Base-by-base conservation (phyloP, 2,888 invertebrate species). In the Plagodis dolabraria region DNA sequence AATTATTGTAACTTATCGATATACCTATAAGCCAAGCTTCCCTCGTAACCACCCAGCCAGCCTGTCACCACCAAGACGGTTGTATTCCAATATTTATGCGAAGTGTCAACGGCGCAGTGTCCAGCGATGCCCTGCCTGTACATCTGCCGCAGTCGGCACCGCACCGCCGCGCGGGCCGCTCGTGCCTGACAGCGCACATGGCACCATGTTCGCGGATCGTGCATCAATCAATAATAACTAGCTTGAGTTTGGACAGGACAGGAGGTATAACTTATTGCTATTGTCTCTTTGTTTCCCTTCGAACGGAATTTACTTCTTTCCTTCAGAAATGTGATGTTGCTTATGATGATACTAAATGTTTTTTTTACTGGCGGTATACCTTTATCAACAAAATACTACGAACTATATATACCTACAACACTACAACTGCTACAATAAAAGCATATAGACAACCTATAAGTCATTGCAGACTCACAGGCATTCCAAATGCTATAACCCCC, bases 81-180 rank as follows among this genome's bases (percentile, higher is more conserved):
- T 53, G 46, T 53, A 12, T 43, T 12, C 35, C 53, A 7, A 45
- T 53, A 53, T 53, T 53, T 53, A 53, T 53, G 53, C 7, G 52
- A 2, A 33, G 52, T 52, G 52, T 45, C 52, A 35, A 8, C 11
- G 35, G 12, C 33, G 8, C 40, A 10, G 10, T 47, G 47, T 35
- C 47, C 47, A 36, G 38, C 38, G 10, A 8, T 36, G 45, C 22
- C 53, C 46, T 11, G 33, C 42, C 11, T 12, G 44, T 35, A 7
- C 50, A 51, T 44, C 48, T 48, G 48, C 38, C 47, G 40, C 36
- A 2, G 7, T 1, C 36, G 9, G 2, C 48, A 12, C 46, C 22
- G 4, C 35, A 11, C 34, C 34, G 36, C 36, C 7, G 9, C 36
- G 1, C 2, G 36, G 5, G 10, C 47, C 7, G 40, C 8, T 10